Percentiles rank a stretch among this genome's conserved stretches.
Conservation (phyloP, 1,140 invertebrate species). For the Campoletis sonorensis region DNA sequence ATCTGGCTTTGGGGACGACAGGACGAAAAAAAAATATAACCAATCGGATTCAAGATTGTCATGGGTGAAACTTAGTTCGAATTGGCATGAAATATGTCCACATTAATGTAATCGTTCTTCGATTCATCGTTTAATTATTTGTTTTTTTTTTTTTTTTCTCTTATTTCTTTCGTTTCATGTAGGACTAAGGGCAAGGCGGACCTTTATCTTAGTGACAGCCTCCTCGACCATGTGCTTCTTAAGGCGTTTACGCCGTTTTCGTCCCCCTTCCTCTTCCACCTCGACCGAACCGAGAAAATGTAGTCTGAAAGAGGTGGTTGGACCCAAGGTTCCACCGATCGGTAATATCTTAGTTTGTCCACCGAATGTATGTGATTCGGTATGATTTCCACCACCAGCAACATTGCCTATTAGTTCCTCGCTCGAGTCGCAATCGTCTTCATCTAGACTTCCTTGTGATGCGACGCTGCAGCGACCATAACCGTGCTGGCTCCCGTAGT, state of each 20-base stretch:
- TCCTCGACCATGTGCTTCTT: slow-evolving; percentile 97
- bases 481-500: slow-evolving; percentile 72
- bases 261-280: slow-evolving; percentile 86
- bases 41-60: no score
- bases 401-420: slow-evolving; percentile 74
- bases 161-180: slow-evolving; percentile 43
- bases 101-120: not conserved
- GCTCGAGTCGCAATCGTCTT: slow-evolving; percentile 75
- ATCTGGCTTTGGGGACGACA: no score
- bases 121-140: not conserved
- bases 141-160: no score
- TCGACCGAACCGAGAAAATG: slow-evolving; percentile 90
- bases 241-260: slow-evolving; percentile 84
- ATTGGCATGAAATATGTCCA: not conserved
- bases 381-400: slow-evolving; percentile 73
- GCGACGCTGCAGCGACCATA: slow-evolving; percentile 73
- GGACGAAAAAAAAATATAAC: no score
- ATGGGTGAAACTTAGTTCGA: not conserved
- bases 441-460: slow-evolving; percentile 74
- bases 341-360: slow-evolving; percentile 74
- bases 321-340: slow-evolving; percentile 69
- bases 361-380: slow-evolving; percentile 67
- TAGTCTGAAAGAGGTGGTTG: slow-evolving; percentile 85
- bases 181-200: slow-evolving; percentile 74
- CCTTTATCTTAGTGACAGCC: slow-evolving; percentile 97